Conservation (phyloP, 1,140 invertebrate species). For the Akabosia matsudoensis region DNA sequence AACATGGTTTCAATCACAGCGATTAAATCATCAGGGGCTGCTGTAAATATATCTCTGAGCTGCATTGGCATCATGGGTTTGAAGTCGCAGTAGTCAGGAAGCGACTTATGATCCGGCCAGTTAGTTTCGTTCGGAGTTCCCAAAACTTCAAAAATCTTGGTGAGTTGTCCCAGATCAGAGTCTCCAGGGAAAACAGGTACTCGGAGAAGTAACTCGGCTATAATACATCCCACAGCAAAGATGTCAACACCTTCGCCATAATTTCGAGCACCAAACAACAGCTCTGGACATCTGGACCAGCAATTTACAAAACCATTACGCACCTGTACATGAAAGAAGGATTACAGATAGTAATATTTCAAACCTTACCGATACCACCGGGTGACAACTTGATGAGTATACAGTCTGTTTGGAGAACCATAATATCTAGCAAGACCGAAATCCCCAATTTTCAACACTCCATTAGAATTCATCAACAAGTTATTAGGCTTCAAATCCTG, state of each 20-base stretch:
- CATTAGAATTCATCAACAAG: conserved; percentile 86
- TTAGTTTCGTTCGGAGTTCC: conserved; percentile 89
- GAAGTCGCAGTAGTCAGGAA: conserved; percentile 92
- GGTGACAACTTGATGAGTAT: conserved; percentile 98
- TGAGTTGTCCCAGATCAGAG: conserved; percentile 92
- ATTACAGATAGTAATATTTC: background rate
- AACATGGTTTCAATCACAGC: conserved; percentile 76
- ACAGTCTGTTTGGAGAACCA: conserved; percentile 92
- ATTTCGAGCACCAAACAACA: conserved; percentile 89
- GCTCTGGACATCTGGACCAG: conserved; percentile 76
- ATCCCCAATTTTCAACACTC: conserved; percentile 94
- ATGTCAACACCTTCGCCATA: conserved; percentile 97
- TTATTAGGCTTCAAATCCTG: conserved; percentile 98
- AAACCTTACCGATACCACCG: conserved; percentile 80
- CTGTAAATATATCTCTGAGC: conserved; percentile 89
- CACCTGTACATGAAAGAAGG: background rate
- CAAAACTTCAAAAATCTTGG: conserved; percentile 85
- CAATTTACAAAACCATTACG: background rate
- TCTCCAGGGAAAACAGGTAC: conserved; percentile 94
- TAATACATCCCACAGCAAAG: conserved; percentile 97
- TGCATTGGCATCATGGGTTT: conserved; percentile 79
- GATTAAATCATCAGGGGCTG: conserved; percentile 89
- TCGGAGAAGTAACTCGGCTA: conserved; percentile 88
- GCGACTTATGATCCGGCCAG: conserved; percentile 80
- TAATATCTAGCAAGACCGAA: conserved; percentile 97